These are phyloP conservation scores for Lepidiolamprologus cunningtoni DNA, from an alignment of 2,113 vertebrate species.

Conservation along the genomic window DNA sequence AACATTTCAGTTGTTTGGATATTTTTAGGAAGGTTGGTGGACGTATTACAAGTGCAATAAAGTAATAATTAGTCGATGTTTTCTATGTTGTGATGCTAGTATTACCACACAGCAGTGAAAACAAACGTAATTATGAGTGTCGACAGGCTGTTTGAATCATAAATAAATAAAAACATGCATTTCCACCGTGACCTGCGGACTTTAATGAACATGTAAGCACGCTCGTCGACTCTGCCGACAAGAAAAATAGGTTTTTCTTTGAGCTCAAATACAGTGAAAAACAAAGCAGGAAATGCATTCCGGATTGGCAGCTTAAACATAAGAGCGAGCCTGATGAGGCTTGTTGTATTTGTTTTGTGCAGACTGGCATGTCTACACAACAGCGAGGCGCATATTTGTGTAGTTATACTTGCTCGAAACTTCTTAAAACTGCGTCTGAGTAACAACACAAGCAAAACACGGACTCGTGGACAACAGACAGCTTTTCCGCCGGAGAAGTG, in stretches of 20 bases:
- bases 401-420: background rate
- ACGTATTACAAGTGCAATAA: background rate
- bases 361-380: background rate
- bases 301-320: fast-evolving
- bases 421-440: background rate
- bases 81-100: background rate
- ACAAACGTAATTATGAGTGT: background rate
- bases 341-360: background rate
- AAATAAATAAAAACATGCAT: background rate
- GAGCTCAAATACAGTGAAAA: background rate
- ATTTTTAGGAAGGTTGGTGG: fast-evolving
- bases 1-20: background rate
- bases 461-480: background rate
- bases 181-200: fast-evolving
- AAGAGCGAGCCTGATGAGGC: background rate
- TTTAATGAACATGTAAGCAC: background rate
- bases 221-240: too few species aligned
- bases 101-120: background rate
- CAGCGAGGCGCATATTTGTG: background rate
- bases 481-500: background rate
- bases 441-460: background rate
- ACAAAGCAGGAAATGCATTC: background rate
- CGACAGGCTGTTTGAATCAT: background rate
- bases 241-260: background rate
- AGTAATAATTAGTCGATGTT: background rate